Evolutionary conservation across 2,888 invertebrate genomes (phyloP).

Genomic region (Lamellibrachia satsuma): DNA sequence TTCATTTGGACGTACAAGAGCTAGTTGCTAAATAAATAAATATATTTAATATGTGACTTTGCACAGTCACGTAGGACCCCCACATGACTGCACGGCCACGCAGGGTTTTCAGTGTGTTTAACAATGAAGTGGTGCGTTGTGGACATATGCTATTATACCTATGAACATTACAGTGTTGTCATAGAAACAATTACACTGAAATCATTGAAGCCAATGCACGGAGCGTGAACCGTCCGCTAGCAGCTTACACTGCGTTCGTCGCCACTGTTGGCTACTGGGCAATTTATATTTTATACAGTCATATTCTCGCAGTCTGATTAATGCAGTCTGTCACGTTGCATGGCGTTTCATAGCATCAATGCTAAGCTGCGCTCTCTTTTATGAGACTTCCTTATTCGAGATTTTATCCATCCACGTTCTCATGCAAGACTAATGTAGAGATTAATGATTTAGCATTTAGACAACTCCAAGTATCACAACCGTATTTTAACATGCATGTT

Average conservation of each 20-base stretch:
- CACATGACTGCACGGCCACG: neutral
- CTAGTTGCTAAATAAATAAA: neutral
- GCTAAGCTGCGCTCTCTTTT: neutral
- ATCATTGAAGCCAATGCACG: neutral
- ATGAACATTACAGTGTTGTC: neutral
- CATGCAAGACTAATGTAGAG: neutral
- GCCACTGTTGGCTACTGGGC: neutral
- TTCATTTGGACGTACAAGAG: no score
- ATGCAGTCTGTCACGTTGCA: neutral
- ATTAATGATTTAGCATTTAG: no score
- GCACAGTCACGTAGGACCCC: neutral
- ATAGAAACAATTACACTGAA: neutral
- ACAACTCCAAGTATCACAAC: no score
- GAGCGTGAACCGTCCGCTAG: neutral
- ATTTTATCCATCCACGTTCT: neutral
- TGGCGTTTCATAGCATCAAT: neutral
- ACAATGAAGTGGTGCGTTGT: neutral
- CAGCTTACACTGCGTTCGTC: neutral
- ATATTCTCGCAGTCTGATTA: neutral
- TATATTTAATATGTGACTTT: neutral
- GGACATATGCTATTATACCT: neutral
- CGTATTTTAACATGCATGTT: no score
- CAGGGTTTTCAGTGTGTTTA: neutral
- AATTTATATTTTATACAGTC: neutral
- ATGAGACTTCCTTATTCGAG: neutral